Evolutionary conservation across 92 coral and sea anemone species (phyloP).

Genomic region (Montipora capitata): DNA sequence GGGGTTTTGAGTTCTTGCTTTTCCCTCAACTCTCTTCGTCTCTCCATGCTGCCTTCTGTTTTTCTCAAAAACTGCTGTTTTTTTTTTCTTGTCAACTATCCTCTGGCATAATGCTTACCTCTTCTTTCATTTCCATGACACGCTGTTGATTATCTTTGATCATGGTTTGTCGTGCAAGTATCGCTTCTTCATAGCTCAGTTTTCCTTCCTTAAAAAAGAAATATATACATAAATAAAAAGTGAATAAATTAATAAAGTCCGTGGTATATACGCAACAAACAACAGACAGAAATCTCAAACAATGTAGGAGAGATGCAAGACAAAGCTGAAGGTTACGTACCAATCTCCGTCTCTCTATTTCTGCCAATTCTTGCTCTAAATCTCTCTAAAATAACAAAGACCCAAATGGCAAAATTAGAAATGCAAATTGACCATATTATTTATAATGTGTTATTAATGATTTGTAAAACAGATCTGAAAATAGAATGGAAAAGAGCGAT

Average conservation of each 20-base stretch:
- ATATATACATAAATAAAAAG: not conserved
- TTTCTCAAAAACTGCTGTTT: too few species aligned
- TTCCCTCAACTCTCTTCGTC: too few species aligned
- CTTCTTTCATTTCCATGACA: conserved; percentile 89
- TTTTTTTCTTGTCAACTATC: too few species aligned
- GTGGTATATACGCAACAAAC: too few species aligned
- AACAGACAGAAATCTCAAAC: not conserved
- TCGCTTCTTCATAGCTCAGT: conserved; percentile 98
- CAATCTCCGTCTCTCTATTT: conserved; percentile 93
- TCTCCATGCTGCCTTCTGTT: too few species aligned
- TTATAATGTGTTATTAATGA: too few species aligned
- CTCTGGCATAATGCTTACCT: conserved; percentile 64
- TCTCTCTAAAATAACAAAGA: conserved; percentile 73
- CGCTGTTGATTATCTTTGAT: conserved; percentile 93
- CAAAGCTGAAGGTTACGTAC: conserved; percentile 57
- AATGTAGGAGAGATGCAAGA: not conserved
- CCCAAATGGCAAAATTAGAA: not conserved
- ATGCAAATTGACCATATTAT: not conserved
- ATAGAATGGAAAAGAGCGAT: not conserved
- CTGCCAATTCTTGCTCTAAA: conserved; percentile 90
- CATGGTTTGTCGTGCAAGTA: conserved; percentile 92
- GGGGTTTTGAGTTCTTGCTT: too few species aligned
- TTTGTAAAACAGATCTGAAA: not conserved
- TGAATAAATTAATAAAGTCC: not conserved
- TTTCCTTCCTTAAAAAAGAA: conserved; percentile 82